Percentiles rank a stretch among this genome's conserved stretches.
Evolutionary conservation across 2,113 vertebrate species (phyloP).

Genomic region (Hystrix cristata): DNA sequence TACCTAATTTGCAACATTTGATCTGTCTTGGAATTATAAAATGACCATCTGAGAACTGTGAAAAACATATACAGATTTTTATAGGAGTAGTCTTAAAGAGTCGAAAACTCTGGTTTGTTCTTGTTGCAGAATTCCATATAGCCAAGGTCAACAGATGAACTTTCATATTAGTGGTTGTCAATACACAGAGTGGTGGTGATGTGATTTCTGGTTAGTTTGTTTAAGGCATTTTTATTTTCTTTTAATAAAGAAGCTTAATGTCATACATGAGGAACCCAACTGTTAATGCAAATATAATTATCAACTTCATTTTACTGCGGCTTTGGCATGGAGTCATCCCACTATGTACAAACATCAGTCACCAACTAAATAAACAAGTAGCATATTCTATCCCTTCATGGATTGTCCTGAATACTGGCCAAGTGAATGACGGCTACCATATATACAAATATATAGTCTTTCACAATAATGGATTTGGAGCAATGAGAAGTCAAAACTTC

Average conservation of each 20-base stretch:
- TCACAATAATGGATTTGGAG: background rate
- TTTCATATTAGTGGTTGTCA: conserved; percentile 2
- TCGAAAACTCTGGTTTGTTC: background rate
- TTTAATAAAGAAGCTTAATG: conserved; percentile 12
- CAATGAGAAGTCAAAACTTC: conserved; percentile 48
- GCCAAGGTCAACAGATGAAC: background rate
- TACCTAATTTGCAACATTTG: conserved; percentile 2
- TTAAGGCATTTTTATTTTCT: conserved; percentile 40
- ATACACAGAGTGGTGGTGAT: background rate
- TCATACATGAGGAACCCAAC: background rate
- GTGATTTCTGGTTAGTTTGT: background rate
- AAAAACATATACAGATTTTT: background rate
- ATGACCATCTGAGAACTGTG: background rate
- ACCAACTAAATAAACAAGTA: conserved; percentile 17
- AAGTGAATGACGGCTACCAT: background rate
- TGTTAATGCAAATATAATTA: background rate
- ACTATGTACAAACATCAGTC: background rate
- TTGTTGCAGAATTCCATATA: background rate
- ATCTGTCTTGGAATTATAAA: background rate
- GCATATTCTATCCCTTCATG: background rate
- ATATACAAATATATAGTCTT: background rate
- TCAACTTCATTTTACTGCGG: background rate
- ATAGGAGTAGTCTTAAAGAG: background rate
- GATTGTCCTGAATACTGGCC: background rate
- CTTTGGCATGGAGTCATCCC: background rate